Evolutionary conservation across 2,113 vertebrate genomes (phyloP).

Genomic region (Lophura nycthemera): DNA sequence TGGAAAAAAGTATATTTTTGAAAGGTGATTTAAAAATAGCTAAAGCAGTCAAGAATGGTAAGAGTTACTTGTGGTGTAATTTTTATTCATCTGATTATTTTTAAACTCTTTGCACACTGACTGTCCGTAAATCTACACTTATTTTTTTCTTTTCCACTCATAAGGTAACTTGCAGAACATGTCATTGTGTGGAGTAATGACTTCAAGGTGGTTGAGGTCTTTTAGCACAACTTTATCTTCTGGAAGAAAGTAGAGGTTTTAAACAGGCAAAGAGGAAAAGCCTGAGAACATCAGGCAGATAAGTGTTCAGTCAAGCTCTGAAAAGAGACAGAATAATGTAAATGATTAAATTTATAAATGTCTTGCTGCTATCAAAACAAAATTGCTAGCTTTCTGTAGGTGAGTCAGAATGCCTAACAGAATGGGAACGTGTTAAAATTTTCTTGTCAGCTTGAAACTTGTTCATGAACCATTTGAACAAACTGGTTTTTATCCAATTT

Average conservation of each 20-base stretch:
- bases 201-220: neutral
- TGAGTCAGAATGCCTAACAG: neutral
- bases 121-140: neutral
- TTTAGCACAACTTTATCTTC: neutral
- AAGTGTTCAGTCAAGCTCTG: neutral
- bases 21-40: neutral
- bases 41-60: neutral
- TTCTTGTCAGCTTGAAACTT: neutral
- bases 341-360: neutral
- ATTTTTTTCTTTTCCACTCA: neutral
- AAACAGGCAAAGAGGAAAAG: neutral
- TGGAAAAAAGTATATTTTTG: neutral
- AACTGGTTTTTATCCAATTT: neutral
- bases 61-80: neutral
- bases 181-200: neutral
- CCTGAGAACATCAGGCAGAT: neutral
- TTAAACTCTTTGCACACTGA: neutral
- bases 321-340: neutral
- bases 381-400: neutral
- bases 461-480: neutral
- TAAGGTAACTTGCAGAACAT: neutral
- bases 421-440: neutral
- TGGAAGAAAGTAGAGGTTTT: neutral
- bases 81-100: neutral
- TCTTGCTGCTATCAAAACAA: neutral